Conservation (phyloP, 2,797 vertebrate species). For the Pristis pectinata region DNA sequence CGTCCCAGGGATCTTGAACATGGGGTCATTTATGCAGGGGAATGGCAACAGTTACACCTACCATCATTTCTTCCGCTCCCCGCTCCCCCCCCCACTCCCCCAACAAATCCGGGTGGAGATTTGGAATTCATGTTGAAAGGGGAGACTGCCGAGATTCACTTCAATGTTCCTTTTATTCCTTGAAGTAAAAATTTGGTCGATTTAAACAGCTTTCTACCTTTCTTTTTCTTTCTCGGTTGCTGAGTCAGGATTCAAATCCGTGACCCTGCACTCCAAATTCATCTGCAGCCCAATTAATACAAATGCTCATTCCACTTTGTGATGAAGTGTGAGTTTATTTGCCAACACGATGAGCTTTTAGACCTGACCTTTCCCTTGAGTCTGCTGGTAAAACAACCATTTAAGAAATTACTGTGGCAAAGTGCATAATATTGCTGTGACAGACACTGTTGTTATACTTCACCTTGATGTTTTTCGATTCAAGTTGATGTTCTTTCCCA, state of each 20-base stretch:
- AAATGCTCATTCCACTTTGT: not conserved
- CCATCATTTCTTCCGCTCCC: too few relatives aligned
- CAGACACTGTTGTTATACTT: not conserved
- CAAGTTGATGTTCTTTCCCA: too few relatives aligned
- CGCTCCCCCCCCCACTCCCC: too few relatives aligned
- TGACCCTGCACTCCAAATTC: not conserved
- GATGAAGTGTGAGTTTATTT: not conserved
- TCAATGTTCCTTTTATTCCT: not conserved
- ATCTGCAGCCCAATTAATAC: not conserved
- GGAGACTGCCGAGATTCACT: not conserved
- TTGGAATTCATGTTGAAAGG: too few relatives aligned
- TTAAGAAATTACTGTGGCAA: not conserved
- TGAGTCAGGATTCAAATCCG: too few relatives aligned
- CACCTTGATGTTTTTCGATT: not conserved
- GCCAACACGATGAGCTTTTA: not conserved
- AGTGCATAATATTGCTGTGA: too few relatives aligned
- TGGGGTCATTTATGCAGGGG: too few relatives aligned
- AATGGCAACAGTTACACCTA: too few relatives aligned
- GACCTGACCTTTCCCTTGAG: not conserved
- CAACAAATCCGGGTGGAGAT: too few relatives aligned
- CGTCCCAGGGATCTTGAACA: too few relatives aligned
- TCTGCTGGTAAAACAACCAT: not conserved
- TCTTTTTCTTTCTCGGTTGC: too few relatives aligned
- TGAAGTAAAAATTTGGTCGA: not conserved
- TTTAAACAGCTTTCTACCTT: not conserved